These are phyloP conservation scores for Dynastes maya DNA, from an alignment of 2,888 invertebrate species.

Conservation along the genomic window DNA sequence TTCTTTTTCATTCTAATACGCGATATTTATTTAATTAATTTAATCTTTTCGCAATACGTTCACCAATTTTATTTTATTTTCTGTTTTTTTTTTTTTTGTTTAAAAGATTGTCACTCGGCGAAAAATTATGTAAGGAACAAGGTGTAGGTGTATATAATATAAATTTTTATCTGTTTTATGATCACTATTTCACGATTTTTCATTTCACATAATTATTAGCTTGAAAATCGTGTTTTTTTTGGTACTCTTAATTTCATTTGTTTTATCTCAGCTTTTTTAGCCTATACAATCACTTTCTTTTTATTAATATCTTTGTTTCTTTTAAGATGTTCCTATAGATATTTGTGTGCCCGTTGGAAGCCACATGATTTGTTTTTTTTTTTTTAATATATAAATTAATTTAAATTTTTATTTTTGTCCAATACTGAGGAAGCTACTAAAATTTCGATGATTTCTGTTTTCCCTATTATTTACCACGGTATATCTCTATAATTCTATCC, in stretches of 20 bases:
- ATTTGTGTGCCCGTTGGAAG: constrained; percentile 62
- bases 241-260: neutral
- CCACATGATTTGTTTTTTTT: constrained; percentile 66
- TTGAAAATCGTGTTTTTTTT: neutral
- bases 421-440: constrained; percentile 51
- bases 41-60: neutral
- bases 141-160: constrained; percentile 37
- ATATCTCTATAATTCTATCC: constrained; percentile 95
- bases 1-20: constrained; percentile 3
- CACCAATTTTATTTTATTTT: constrained; percentile 28
- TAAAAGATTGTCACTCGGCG: constrained; percentile 66
- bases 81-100: neutral
- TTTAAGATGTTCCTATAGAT: neutral
- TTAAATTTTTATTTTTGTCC: constrained; percentile 21
- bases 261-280: constrained; percentile 4
- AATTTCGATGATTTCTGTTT: constrained; percentile 49
- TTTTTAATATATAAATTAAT: no score
- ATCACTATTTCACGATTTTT: constrained; percentile 55
- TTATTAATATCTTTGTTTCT: constrained; percentile 7
- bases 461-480: constrained; percentile 85
- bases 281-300: constrained; percentile 26
- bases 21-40: neutral
- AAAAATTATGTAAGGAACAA: constrained; percentile 59
- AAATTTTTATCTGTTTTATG: constrained; percentile 55
- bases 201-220: neutral